These are phyloP conservation scores for Myodes glareolus DNA, from an alignment of 2,113 vertebrate genomes.

Conservation along the genomic window DNA sequence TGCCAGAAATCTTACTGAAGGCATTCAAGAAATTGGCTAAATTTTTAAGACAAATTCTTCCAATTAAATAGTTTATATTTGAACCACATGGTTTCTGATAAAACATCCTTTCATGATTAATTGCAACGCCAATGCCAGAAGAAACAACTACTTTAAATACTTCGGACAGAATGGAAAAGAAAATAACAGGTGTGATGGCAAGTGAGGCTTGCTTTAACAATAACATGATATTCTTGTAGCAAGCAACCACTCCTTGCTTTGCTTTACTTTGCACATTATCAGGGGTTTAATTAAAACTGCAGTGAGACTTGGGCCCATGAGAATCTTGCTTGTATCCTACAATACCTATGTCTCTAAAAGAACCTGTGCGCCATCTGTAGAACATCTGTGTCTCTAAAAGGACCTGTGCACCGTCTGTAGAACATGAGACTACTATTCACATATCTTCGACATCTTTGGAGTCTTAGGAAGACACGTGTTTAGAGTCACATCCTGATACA, in stretches of 20 bases:
- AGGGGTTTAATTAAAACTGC: background rate
- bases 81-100: constrained; percentile 69
- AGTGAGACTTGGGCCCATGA: background rate
- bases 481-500: background rate
- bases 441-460: background rate
- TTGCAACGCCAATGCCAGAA: background rate
- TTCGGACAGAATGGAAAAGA: background rate
- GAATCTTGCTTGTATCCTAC: background rate
- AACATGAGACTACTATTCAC: background rate
- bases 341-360: background rate
- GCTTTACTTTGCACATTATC: background rate
- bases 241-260: background rate
- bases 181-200: background rate
- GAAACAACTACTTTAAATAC: background rate
- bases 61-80: constrained; percentile 65
- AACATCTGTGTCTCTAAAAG: background rate
- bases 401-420: background rate
- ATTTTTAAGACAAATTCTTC: constrained; percentile 73
- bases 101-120: constrained; percentile 55
- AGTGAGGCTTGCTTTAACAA: background rate
- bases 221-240: background rate
- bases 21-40: constrained; percentile 63
- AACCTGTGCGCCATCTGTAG: background rate
- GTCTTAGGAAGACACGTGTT: background rate
- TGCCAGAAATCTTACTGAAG: constrained; percentile 61